Percentiles rank a stretch among this genome's conserved stretches.
Evolutionary conservation across 2,797 vertebrate genomes (phyloP).

Genomic region (Acanthiza pusilla): DNA sequence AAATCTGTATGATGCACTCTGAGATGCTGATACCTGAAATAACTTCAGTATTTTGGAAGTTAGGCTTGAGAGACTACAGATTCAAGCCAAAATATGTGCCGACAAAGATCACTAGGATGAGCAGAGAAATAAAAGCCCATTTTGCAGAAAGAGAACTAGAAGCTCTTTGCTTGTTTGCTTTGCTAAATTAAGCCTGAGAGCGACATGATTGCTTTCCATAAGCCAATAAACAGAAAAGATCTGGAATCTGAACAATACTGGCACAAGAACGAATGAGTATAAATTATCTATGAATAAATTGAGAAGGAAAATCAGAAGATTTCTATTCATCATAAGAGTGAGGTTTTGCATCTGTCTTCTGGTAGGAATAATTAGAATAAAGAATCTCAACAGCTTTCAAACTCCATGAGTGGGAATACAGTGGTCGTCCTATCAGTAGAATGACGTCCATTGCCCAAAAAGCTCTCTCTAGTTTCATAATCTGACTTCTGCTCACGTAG

Average conservation of each 20-base stretch:
- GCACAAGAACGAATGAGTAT: conserved; percentile 5
- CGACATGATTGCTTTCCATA: conserved; percentile 1
- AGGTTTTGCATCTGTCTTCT: background rate
- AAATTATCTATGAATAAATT: conserved; percentile 48
- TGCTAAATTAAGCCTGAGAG: conserved; percentile 33
- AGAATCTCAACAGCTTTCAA: background rate
- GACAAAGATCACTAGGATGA: background rate
- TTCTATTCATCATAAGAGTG: background rate
- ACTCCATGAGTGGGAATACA: background rate
- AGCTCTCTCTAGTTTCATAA: background rate
- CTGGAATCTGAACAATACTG: conserved; percentile 38
- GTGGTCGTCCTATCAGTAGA: background rate
- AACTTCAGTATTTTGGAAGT: background rate
- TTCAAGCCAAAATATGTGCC: background rate
- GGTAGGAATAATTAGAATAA: background rate
- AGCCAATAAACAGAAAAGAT: conserved; percentile 24
- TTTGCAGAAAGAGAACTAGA: background rate
- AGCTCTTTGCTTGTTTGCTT: conserved; percentile 9
- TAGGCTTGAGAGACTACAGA: background rate
- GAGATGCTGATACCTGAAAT: background rate
- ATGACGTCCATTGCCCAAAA: background rate
- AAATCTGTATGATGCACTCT: background rate
- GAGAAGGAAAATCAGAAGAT: background rate
- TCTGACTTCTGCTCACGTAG: background rate
- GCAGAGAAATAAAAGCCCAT: background rate